Evolutionary conservation across 2,113 vertebrate genomes (phyloP), one percentile per base, ranked within the genome.

Genomic region (Solea senegalensis): DNA sequence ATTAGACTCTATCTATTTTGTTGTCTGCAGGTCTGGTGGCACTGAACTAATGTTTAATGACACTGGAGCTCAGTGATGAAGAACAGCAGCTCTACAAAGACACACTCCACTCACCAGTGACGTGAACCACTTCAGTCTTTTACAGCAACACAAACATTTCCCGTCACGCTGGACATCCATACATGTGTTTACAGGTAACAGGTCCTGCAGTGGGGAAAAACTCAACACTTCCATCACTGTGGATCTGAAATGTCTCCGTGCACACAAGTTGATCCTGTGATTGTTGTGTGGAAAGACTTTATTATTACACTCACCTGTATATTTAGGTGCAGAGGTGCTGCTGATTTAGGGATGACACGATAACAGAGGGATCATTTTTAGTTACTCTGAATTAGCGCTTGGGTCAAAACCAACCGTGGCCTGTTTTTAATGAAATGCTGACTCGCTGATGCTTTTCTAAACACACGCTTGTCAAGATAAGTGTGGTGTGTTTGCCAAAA

Each of bases 401-500:
- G 28, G 21, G 55, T 52, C 45, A 0, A 34, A 34, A 4, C 21
- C 28, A 40, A 39, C 55, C 52, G 52, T 13, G 0, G 48, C 49
- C 80, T 39, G n/a, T 55, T 58, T 26, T 65, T 50, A 75, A 21
- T 67, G 40, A 74, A 83, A 75, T 15, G 11, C 69, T 80, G 80
- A 79, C 74, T 82, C 11, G 58, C 45, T 65, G 45, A 64, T 44
- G 58, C 63, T 74, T 77, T 82, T 82, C 49, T 76, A 56, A 84
- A 69, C 71, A 82, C 69, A 48, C 49, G 8, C 72, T 62, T 81
- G 56, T 84, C 64, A 72, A 82, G 66, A 83, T 69, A 76, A 70
- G 46, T 64, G 64, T 75, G 77, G 77, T 28, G 69, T 86, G 74
- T 84, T 87, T 87, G 86, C 67, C 53, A 63, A 81, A 73, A 69